These are phyloP conservation scores for Chelonus insularis DNA, from an alignment of 1,140 invertebrate species.

Conservation along the genomic window DNA sequence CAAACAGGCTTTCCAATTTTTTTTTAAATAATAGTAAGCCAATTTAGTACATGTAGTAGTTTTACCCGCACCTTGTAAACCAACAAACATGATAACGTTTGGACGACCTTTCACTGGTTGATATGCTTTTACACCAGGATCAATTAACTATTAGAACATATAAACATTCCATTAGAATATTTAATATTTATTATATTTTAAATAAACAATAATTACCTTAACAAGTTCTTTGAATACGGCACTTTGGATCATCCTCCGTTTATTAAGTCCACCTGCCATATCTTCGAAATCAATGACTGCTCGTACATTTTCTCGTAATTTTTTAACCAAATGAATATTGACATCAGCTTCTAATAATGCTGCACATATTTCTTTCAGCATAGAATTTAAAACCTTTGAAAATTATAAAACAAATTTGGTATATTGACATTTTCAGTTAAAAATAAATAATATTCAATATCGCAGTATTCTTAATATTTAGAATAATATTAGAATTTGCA, in stretches of 20 bases:
- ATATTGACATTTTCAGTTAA: too few relatives aligned
- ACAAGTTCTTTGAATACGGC: constrained; percentile 99
- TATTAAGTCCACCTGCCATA: constrained; percentile 99
- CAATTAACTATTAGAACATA: constrained; percentile 87
- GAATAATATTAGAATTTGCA: too few relatives aligned
- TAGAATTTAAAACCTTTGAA: constrained; percentile 91
- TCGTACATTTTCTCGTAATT: constrained; percentile 97
- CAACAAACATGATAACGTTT: constrained; percentile 99
- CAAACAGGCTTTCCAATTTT: constrained; percentile 99
- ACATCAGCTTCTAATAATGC: constrained; percentile 99
- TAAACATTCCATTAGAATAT: too few relatives aligned
- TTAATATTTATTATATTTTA: too few relatives aligned
- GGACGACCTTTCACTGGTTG: constrained; percentile 93
- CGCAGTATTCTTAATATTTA: too few relatives aligned
- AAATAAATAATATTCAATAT: too few relatives aligned
- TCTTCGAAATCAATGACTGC: constrained; percentile 99
- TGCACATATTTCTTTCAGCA: constrained; percentile 98
- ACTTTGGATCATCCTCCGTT: constrained; percentile 97
- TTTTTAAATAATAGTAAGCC: constrained; percentile 98
- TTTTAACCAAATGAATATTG: constrained; percentile 95
- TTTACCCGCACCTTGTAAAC: constrained; percentile 98
- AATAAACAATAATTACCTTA: constrained; percentile 73
- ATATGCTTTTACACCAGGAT: constrained; percentile 97
- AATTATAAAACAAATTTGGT: too few relatives aligned
- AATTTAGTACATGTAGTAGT: constrained; percentile 99